Evolutionary conservation across 2,797 vertebrate species (phyloP).

Genomic region (Ctenopoma kingsleyae): DNA sequence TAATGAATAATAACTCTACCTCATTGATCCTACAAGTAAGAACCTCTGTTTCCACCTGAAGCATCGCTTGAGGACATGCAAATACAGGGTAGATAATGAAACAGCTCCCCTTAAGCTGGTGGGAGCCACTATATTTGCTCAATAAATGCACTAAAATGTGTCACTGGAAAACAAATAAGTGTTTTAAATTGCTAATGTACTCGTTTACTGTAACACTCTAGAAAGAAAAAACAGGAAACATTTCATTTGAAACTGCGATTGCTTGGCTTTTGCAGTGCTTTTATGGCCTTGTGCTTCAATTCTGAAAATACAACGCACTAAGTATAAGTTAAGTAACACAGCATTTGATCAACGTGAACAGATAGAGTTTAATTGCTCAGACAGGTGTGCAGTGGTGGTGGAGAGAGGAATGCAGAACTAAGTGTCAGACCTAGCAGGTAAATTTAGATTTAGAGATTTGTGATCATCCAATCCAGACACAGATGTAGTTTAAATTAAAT

Average conservation of each 20-base stretch:
- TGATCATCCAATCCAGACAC: too few species aligned
- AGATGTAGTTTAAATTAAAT: too few species aligned
- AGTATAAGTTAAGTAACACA: too few species aligned
- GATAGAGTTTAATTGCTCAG: too few species aligned
- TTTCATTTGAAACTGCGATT: neutral
- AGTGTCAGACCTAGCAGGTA: too few species aligned
- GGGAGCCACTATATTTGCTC: neutral
- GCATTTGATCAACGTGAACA: too few species aligned
- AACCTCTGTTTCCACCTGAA: constrained; percentile 27
- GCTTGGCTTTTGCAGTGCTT: too few species aligned
- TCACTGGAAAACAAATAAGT: neutral
- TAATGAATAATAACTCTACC: constrained; percentile 32
- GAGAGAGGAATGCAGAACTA: too few species aligned
- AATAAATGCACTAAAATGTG: neutral
- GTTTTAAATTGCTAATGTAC: neutral
- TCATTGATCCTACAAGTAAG: constrained; percentile 29
- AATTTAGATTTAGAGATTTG: too few species aligned
- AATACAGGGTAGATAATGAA: constrained; percentile 1
- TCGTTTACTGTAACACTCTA: too few species aligned
- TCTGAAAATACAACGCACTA: neutral
- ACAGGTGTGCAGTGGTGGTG: too few species aligned
- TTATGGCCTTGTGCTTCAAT: neutral
- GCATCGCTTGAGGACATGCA: neutral
- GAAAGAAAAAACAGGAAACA: too few species aligned
- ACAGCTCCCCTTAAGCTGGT: neutral